Evolutionary conservation across 1,140 invertebrate genomes (phyloP).

Genomic region (Pygmarrhopalites habei): DNA sequence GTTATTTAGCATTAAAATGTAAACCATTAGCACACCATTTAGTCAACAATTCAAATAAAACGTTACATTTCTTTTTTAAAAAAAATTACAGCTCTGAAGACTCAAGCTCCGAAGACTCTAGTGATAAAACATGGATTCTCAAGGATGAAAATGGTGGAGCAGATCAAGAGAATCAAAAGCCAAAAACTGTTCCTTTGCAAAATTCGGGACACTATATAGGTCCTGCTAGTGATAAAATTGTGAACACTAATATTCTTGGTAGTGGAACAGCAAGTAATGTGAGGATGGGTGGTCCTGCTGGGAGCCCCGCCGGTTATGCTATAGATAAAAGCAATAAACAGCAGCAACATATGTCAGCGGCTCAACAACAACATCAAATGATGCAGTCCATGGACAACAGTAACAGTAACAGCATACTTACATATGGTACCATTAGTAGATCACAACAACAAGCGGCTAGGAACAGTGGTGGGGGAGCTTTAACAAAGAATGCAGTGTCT

Average conservation of each 20-base stretch:
- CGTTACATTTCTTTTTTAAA: too few relatives aligned
- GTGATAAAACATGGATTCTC: conserved; percentile 44
- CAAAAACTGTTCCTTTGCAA: conserved; percentile 12
- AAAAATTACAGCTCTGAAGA: too few relatives aligned
- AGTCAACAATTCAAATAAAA: too few relatives aligned
- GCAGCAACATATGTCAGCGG: conserved; percentile 33
- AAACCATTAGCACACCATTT: too few relatives aligned
- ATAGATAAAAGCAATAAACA: too few relatives aligned
- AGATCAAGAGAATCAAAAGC: conserved; percentile 24
- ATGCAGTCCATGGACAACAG: not conserved
- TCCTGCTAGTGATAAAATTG: conserved; percentile 2
- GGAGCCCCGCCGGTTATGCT: too few relatives aligned
- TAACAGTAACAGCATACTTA: not conserved
- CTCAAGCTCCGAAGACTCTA: conserved; percentile 42
- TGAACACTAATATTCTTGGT: not conserved
- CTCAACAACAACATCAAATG: conserved; percentile 10
- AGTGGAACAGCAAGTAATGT: too few relatives aligned
- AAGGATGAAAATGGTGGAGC: conserved; percentile 42
- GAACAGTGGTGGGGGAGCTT: conserved; percentile 28
- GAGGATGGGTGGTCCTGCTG: too few relatives aligned
- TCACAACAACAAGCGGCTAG: conserved; percentile 9
- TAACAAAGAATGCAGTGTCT: conserved; percentile 63
- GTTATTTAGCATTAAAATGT: too few relatives aligned
- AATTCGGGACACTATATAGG: not conserved
- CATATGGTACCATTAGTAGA: conserved; percentile 27